These are phyloP conservation scores for Macrophya annulata DNA, from an alignment of 2,888 invertebrate species.

Conservation along the genomic window DNA sequence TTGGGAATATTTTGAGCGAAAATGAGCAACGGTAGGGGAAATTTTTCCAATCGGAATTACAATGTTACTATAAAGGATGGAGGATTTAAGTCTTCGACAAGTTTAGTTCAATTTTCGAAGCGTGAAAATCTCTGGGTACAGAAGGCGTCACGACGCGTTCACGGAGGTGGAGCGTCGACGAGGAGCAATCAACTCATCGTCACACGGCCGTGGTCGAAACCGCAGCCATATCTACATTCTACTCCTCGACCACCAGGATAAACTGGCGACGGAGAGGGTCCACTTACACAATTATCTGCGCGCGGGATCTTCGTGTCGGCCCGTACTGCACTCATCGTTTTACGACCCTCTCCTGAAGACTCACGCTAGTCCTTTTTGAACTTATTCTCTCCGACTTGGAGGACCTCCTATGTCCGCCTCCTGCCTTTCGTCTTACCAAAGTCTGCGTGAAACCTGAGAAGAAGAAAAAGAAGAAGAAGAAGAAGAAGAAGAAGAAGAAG, in stretches of 20 bases:
- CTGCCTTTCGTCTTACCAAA: conserved; percentile 55
- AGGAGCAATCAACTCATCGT: conserved; percentile 3
- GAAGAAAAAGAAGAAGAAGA: not conserved
- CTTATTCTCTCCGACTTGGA: conserved; percentile 55
- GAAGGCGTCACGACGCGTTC: conserved; percentile 29
- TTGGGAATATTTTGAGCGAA: not conserved
- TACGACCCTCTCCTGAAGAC: conserved; percentile 67
- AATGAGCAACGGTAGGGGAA: no score
- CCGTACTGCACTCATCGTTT: conserved; percentile 69
- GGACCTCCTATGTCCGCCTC: conserved; percentile 59
- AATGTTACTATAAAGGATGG: not conserved
- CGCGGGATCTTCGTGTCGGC: conserved; percentile 72
- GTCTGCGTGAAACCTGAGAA: conserved; percentile 33
- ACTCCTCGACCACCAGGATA: conserved; percentile 49
- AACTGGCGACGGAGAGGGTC: conserved; percentile 66
- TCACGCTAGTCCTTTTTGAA: conserved; percentile 58
- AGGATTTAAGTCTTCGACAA: not conserved
- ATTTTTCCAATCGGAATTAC: no score
- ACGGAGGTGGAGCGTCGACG: conserved; percentile 12
- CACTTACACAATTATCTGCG: conserved; percentile 75
- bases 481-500: not conserved
- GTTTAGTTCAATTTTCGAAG: not conserved
- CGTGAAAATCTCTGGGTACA: conserved; percentile 16
- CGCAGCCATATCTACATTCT: conserved; percentile 42
- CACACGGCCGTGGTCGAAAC: not conserved